These are phyloP conservation scores for Spatulosminthurus flaviceps DNA, from an alignment of 2,888 invertebrate genomes.

Conservation along the genomic window DNA sequence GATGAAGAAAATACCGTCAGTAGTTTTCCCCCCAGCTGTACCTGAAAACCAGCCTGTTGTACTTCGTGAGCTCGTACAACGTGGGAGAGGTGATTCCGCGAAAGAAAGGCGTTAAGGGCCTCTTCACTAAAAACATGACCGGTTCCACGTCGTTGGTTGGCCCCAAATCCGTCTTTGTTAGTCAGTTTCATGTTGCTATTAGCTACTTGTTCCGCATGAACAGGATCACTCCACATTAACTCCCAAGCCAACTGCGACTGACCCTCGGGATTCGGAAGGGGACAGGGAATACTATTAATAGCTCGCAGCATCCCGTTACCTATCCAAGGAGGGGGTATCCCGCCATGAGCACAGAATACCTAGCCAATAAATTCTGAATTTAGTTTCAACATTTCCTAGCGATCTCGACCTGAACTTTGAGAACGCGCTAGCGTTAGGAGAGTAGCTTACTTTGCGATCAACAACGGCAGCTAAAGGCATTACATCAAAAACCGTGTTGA, in stretches of 20 bases:
- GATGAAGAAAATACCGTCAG: constrained; percentile 80
- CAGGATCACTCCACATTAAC: constrained; percentile 81
- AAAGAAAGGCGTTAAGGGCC: constrained; percentile 76
- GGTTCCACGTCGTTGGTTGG: constrained; percentile 75
- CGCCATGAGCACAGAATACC: constrained; percentile 83
- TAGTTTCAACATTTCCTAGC: no score
- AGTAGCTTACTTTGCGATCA: constrained; percentile 72
- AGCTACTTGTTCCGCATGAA: constrained; percentile 67
- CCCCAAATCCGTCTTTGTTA: constrained; percentile 73
- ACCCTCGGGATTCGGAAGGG: constrained; percentile 73
- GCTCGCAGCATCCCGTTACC: constrained; percentile 72
- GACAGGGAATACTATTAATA: constrained; percentile 75
- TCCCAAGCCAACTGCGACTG: constrained; percentile 82
- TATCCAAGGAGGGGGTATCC: constrained; percentile 77
- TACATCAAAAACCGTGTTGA: constrained; percentile 77
- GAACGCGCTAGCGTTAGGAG: no score
- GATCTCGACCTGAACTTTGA: no score
- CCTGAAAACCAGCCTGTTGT: constrained; percentile 77
- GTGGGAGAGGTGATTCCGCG: constrained; percentile 74
- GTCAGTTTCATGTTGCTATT: not conserved
- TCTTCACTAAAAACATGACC: constrained; percentile 77
- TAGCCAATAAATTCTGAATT: no score
- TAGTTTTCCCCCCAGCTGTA: constrained; percentile 75
- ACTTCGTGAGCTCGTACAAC: constrained; percentile 80
- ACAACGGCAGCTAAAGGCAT: constrained; percentile 79